Conservation (phyloP, 2,888 invertebrate genomes). For the Euspilapteryx auroguttella region DNA sequence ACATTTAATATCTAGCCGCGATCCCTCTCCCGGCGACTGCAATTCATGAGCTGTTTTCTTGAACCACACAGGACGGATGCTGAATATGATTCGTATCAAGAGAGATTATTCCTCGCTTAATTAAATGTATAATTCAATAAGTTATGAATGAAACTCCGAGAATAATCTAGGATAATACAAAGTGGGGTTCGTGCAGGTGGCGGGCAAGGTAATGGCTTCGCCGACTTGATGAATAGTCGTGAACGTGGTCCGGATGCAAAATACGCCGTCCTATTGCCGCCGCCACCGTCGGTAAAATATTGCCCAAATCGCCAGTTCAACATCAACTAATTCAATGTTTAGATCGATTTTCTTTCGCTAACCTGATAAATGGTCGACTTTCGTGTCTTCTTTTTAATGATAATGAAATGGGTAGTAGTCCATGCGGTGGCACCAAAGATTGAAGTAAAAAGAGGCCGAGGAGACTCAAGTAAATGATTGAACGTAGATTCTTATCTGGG, state of each 20-base stretch:
- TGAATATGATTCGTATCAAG: too few species aligned
- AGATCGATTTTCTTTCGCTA: constrained; percentile 41
- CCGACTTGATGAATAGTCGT: constrained; percentile 49
- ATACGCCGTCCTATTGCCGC: constrained; percentile 36
- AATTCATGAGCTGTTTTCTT: too few species aligned
- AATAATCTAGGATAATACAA: constrained; percentile 42
- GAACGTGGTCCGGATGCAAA: constrained; percentile 44
- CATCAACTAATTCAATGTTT: constrained; percentile 51
- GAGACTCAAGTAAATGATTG: constrained; percentile 1
- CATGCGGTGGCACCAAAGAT: too few species aligned
- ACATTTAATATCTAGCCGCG: constrained; percentile 4
- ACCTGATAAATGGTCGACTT: constrained; percentile 45
- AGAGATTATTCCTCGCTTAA: too few species aligned
- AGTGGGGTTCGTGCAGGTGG: constrained; percentile 44
- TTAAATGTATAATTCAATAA: constrained; percentile 13
- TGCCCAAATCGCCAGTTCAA: constrained; percentile 44
- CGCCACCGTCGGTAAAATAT: constrained; percentile 44
- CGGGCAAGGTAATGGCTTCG: constrained; percentile 40
- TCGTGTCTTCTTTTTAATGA: too few species aligned
- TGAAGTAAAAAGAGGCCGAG: constrained; percentile 12
- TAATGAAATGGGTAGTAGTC: too few species aligned
- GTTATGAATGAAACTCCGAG: constrained; percentile 25
- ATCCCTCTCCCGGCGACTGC: too few species aligned
- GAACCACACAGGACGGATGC: constrained; percentile 1
- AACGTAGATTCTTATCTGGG: background rate